Evolutionary conservation across 2,797 vertebrate species (phyloP).

Genomic region (Hydrophis major): DNA sequence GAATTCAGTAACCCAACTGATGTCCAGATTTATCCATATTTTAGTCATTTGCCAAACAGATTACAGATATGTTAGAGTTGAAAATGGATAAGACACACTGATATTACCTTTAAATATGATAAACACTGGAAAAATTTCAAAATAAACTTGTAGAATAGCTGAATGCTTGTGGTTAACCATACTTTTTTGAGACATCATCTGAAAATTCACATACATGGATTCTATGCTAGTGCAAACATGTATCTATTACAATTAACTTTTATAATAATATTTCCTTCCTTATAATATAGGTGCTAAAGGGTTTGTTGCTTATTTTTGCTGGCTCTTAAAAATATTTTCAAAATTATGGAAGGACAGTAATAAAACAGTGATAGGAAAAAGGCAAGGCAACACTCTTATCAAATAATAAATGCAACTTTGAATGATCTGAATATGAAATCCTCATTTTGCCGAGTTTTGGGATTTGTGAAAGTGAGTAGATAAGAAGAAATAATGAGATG

Average conservation of each 20-base stretch:
- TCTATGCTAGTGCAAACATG: neutral
- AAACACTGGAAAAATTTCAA: neutral
- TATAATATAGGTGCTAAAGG: neutral
- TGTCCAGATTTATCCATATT: neutral
- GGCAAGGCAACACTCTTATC: neutral
- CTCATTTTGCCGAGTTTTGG: neutral
- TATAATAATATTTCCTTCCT: neutral
- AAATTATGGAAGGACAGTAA: neutral
- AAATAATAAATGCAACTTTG: neutral
- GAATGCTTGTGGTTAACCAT: neutral
- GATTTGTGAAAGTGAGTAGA: neutral
- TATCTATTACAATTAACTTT: neutral
- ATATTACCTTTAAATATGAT: neutral
- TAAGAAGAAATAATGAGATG: neutral
- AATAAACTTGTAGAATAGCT: neutral
- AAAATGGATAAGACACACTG: neutral
- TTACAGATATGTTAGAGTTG: neutral
- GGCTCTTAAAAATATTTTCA: neutral
- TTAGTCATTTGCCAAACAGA: neutral
- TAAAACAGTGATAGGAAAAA: neutral
- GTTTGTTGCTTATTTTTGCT: neutral
- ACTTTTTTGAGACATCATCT: neutral
- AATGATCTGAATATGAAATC: neutral
- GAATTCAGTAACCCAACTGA: neutral
- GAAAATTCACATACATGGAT: neutral